These are phyloP conservation scores for Aproaerema taeniolella DNA, from an alignment of 2,888 invertebrate species.

Conservation along the genomic window DNA sequence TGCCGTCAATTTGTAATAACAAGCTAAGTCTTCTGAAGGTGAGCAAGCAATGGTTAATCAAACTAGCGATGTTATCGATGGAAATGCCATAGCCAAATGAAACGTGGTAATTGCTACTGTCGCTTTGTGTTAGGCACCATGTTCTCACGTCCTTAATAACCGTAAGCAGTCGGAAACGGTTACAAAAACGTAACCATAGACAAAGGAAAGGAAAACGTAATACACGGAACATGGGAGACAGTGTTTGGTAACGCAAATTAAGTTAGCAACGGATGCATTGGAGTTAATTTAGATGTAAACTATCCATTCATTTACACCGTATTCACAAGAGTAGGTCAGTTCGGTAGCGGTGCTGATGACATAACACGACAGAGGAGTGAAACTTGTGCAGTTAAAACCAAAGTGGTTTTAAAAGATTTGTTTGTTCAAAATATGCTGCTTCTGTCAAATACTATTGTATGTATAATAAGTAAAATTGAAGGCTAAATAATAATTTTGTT, in stretches of 20 bases:
- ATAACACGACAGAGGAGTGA: too few species aligned
- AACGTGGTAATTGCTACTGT: constrained; percentile 42
- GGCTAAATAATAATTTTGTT: too few species aligned
- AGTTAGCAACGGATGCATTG: constrained; percentile 21
- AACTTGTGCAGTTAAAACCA: too few species aligned
- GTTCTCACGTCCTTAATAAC: constrained; percentile 73
- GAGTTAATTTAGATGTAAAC: constrained; percentile 4
- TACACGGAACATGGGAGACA: constrained; percentile 51
- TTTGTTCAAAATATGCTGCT: too few species aligned
- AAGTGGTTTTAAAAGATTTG: too few species aligned
- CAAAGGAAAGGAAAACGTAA: constrained; percentile 67
- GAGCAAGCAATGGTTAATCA: constrained; percentile 37
- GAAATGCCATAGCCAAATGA: constrained; percentile 43
- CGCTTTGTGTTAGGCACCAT: constrained; percentile 33
- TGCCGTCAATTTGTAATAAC: background rate
- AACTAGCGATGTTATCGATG: constrained; percentile 37
- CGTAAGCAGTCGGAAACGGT: constrained; percentile 61
- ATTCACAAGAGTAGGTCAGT: background rate
- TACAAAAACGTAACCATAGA: constrained; percentile 66
- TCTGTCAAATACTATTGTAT: too few species aligned
- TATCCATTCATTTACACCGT: constrained; percentile 2
- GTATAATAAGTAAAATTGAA: too few species aligned
- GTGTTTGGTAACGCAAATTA: constrained; percentile 32
- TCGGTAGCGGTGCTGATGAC: background rate
- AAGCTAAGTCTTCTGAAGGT: constrained; percentile 18